Base-by-base conservation (phyloP, 2,797 vertebrate genomes). In the Hylomyscus alleni region DNA sequence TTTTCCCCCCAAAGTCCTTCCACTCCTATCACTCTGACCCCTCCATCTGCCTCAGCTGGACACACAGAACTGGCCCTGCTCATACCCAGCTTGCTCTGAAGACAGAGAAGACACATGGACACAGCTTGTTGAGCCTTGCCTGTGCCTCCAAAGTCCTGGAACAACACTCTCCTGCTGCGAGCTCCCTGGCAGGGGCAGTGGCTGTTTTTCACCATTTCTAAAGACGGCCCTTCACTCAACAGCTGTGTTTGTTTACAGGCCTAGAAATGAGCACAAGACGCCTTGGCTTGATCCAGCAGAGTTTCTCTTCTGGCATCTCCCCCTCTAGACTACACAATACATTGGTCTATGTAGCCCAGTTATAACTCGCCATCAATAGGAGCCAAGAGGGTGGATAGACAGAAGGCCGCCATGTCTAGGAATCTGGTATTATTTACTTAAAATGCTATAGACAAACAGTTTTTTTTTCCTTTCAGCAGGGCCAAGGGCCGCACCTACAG, bases 191-290 rank as follows among this genome's bases (percentile, higher is more conserved):
- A 98, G 97, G 98, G 97, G 17, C 69, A 95, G 95, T 85, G 94
- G 97, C 98, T 95, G 96, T 97, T 98, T 97, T 97, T 97, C 98
- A 98, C 98, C 97, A 91, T 98, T 98, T 94, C 98, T 93, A 97
- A 98, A 98, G 97, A 94, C 90, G 34, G 97, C 96, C 98, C 98
- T 98, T 95, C 84, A 31, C 97, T 98, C 98, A 97, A 94, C 99
- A 99, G 99, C 99, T 99, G 99, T 98, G 98, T 98, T 99, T 99
- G 99, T 99, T 99, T 99, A 99, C 98, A 96, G 97, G 98, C 97
- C 97, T 97, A 97, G 98, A 98, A 98, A 98, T 98, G 98, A 98
- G 97, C 92, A 90, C 98, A 98, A 98, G 97, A 98, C 96, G 97
- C 98, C 96, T 97, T 98, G 94, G 94, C 97, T 97, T 80, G 98